phyloP scores from a whole-genome alignment of 2,888 invertebrate genomes.

The Polydrusus cervinus region DNA sequence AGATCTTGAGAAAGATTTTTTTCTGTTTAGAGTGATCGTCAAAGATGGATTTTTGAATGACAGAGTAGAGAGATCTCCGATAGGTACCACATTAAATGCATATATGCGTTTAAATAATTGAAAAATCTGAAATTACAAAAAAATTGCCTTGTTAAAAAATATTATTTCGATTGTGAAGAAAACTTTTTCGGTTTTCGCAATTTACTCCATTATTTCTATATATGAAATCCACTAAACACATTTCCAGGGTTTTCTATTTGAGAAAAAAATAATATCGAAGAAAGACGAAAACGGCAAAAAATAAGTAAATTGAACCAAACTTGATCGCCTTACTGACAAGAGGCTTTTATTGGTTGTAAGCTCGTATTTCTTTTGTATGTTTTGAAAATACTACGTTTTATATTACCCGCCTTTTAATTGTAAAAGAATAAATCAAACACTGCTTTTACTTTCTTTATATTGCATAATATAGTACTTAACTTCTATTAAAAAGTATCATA shows the following conservation, averaged over 20 bases:
- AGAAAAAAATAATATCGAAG: constrained; percentile 4
- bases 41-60: too few relatives aligned
- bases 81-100: too few relatives aligned
- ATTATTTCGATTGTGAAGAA: too few relatives aligned
- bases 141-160: too few relatives aligned
- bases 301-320: constrained; percentile 20
- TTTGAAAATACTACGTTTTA: background rate
- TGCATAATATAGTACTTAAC: background rate
- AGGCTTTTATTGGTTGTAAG: background rate
- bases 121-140: too few relatives aligned
- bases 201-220: background rate
- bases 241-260: background rate
- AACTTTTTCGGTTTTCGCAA: too few relatives aligned
- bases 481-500: too few relatives aligned
- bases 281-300: constrained; percentile 5
- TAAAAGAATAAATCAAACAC: background rate
- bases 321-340: constrained; percentile 14
- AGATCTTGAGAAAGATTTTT: too few relatives aligned
- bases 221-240: background rate
- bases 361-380: background rate
- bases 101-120: too few relatives aligned
- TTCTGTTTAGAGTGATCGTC: too few relatives aligned
- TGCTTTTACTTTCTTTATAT: background rate
- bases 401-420: background rate
- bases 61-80: too few relatives aligned